Conservation (phyloP, 2,797 vertebrate genomes). For the Adrianichthys oophorus region DNA sequence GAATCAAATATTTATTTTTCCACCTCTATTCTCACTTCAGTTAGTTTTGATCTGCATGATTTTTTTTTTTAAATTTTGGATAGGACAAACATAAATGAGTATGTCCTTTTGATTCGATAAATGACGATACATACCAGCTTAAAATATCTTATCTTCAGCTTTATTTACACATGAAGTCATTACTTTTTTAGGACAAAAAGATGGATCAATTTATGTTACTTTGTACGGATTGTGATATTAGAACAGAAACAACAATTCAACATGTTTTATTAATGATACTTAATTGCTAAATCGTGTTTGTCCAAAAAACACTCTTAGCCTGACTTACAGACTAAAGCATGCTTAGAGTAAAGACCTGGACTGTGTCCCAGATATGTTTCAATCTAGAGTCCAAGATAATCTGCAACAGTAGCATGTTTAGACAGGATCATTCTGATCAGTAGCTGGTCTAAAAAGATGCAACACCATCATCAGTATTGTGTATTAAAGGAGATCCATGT, state of each 20-base stretch:
- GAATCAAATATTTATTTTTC: background rate
- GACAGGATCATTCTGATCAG: conserved; percentile 50
- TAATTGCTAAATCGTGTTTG: conserved; percentile 33
- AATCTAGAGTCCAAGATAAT: conserved; percentile 51
- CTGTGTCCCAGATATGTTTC: conserved; percentile 53
- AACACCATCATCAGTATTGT: conserved; percentile 13
- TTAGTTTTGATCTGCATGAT: background rate
- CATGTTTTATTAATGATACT: conserved; percentile 20
- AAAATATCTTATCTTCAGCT: no score
- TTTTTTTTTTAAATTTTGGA: background rate
- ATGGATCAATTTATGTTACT: background rate
- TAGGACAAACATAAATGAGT: background rate
- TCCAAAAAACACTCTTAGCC: conserved; percentile 46
- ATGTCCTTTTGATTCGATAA: conserved; percentile 33
- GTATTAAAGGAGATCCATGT: conserved; percentile 37
- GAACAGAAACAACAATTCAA: background rate
- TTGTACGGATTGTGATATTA: background rate
- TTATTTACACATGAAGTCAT: background rate
- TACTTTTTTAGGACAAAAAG: background rate
- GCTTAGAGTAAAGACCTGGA: conserved; percentile 62
- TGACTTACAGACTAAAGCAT: conserved; percentile 52
- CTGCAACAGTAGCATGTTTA: conserved; percentile 49
- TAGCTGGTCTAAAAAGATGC: conserved; percentile 37
- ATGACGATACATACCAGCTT: conserved; percentile 2
- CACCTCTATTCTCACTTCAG: background rate